Conservation (phyloP, 2,888 invertebrate species). For the Cristatella mucedo region DNA sequence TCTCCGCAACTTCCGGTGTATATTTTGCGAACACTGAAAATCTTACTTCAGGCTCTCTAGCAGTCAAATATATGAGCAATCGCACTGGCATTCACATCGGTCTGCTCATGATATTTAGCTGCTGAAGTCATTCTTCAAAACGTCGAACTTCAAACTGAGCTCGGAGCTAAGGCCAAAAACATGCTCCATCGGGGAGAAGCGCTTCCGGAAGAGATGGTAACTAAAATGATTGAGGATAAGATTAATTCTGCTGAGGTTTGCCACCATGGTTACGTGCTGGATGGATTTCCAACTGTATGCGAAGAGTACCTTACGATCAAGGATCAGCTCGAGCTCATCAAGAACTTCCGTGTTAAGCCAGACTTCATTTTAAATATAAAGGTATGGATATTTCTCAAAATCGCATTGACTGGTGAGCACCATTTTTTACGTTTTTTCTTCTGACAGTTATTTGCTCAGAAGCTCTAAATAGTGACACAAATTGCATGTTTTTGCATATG, state of each 20-base stretch:
- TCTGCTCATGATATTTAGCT: too few species aligned
- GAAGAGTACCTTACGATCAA: slow-evolving; percentile 28
- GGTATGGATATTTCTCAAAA: slow-evolving; percentile 17
- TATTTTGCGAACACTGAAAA: too few species aligned
- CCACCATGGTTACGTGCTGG: slow-evolving; percentile 29
- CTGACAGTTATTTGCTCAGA: too few species aligned
- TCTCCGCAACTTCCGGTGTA: too few species aligned
- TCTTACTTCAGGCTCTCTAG: too few species aligned
- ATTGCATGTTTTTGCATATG: too few species aligned
- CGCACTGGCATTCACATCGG: too few species aligned
- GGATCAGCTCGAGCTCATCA: slow-evolving; percentile 35
- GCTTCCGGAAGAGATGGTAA: slow-evolving; percentile 31
- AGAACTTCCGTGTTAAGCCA: slow-evolving; percentile 35
- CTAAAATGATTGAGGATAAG: slow-evolving; percentile 33
- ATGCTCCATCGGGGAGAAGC: slow-evolving; percentile 32
- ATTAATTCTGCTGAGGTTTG: slow-evolving; percentile 34
- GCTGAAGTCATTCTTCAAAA: slow-evolving; percentile 29
- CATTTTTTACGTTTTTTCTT: too few species aligned
- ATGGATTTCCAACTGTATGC: slow-evolving; percentile 33
- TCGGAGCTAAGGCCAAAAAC: slow-evolving; percentile 27
- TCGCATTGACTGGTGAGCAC: background rate
- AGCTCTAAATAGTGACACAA: too few species aligned
- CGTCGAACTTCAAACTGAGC: slow-evolving; percentile 31
- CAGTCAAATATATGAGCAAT: too few species aligned
- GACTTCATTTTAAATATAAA: slow-evolving; percentile 37